Percentiles rank a stretch among this genome's conserved stretches.
Conservation (phyloP, 1,140 invertebrate species). For the Drosophila fuyamai region DNA sequence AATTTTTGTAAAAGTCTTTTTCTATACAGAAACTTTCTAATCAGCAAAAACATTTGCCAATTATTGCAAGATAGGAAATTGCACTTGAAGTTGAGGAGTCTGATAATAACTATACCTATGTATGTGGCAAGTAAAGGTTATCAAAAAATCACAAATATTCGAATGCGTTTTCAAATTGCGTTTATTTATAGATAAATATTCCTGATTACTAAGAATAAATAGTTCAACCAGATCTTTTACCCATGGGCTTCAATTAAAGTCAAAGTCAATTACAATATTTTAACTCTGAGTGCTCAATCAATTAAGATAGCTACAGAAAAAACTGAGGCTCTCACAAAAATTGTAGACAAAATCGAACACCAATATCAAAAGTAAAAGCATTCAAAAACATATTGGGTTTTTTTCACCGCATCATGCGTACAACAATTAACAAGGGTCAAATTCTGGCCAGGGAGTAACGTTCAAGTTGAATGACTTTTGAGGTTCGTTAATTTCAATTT, state of each 20-base stretch:
- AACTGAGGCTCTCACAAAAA: neutral
- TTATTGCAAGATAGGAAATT: constrained; percentile 59
- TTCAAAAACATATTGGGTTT: constrained; percentile 9
- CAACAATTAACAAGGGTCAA: constrained; percentile 47
- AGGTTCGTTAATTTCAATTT: constrained; percentile 60
- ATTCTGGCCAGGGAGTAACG: constrained; percentile 51
- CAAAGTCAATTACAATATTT: constrained; percentile 7
- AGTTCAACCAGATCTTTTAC: neutral
- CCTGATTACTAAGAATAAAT: no score
- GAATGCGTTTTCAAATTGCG: no score
- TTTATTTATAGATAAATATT: no score
- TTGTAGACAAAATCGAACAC: constrained; percentile 9
- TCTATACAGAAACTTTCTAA: constrained; percentile 20
- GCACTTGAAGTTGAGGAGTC: constrained; percentile 49
- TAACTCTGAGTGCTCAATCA: constrained; percentile 2
- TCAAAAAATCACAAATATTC: neutral
- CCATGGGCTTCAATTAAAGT: neutral
- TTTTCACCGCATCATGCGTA: constrained; percentile 22
- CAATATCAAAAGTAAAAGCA: constrained; percentile 56
- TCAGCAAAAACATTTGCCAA: constrained; percentile 62
- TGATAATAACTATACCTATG: constrained; percentile 35
- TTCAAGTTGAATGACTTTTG: constrained; percentile 75
- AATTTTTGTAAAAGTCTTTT: constrained; percentile 11
- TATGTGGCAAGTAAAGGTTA: neutral
- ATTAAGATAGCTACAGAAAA: neutral